These are phyloP conservation scores for Parazoanthus atlanticus DNA, from an alignment of 92 coral and sea anemone genomes.

Conservation along the genomic window DNA sequence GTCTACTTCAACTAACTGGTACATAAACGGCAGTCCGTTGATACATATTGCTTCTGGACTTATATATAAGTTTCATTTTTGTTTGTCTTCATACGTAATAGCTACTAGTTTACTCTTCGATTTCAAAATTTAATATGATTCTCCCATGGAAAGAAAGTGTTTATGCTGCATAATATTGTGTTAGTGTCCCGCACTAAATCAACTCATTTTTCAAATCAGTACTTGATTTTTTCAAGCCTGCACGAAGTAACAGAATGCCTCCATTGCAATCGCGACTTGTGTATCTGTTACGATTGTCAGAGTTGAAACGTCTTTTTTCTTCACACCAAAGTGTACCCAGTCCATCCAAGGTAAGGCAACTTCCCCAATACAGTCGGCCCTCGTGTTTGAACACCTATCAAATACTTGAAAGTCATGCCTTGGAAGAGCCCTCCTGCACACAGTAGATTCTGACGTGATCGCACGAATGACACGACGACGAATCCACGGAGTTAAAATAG, in stretches of 20 bases:
- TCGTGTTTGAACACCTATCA: not conserved
- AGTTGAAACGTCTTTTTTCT: not conserved
- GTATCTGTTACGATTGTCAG: not conserved
- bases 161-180: not conserved
- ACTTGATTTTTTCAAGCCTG: conserved; percentile 7
- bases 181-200: conserved; percentile 28
- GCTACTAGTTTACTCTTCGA: not conserved
- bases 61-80: too few species aligned
- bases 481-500: conserved; percentile 89
- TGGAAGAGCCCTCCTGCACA: conserved; percentile 63
- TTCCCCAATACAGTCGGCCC: not conserved
- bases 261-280: not conserved
- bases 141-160: not conserved
- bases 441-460: conserved; percentile 85
- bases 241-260: not conserved
- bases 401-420: conserved; percentile 14
- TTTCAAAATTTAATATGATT: not conserved
- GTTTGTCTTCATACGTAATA: too few species aligned
- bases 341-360: not conserved
- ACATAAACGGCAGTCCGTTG: not conserved
- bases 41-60: not conserved
- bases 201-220: not conserved
- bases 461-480: conserved; percentile 80
- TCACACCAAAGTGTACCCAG: not conserved
- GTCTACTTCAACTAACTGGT: too few species aligned